Evolutionary conservation across 2,888 invertebrate genomes (phyloP), one percentile per base, ranked within the genome.

Genomic region (Lacanobia wlatinum): DNA sequence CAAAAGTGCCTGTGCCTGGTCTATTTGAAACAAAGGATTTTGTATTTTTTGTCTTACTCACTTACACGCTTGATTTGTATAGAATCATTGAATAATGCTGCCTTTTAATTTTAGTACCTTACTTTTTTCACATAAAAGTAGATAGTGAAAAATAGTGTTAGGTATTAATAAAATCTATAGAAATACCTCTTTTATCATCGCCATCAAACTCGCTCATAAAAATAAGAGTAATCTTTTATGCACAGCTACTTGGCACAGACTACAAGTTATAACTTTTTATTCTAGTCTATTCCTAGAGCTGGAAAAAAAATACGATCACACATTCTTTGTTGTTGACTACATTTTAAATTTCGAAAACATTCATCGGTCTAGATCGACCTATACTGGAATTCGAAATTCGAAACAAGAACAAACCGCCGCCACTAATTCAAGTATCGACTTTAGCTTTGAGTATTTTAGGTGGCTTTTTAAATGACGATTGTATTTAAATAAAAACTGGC

Each of bases 241-340:
- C 55, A 38, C 52, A 1, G 23, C 38, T 53, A 52, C 28, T 79
- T 76, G 80, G 80, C 80, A 56, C 40, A 21, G 16, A n/a, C 48
- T 50, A 65, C 10, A 14, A 61, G 34, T 43, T 70, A 28, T 38
- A 28, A 48, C 34, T 21, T 21, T 48, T 78, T 68, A 53, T 46
- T 48, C 16, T 23, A 43, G 43, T 46, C 28, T 63, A 53, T 78
- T 78, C 12, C 23, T 14, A n/a, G 75, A 63, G 21, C 8, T 0
- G 7, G 18, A 38, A 76, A 21, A n/a, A 53, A 38, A 58, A 53
- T 3, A 48, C 18, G 34, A 43, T 21, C 16, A 9, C 43, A 56
- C 61, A 70, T 61, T 77, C 18, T 58, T 75, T 70, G 21, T 68
- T 12, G 34, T 12, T 62, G 56, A 58, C 18, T 48, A 21, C 21